Evolutionary conservation across 2,797 vertebrate species (phyloP).

Genomic region (Amazonetta brasiliensis): DNA sequence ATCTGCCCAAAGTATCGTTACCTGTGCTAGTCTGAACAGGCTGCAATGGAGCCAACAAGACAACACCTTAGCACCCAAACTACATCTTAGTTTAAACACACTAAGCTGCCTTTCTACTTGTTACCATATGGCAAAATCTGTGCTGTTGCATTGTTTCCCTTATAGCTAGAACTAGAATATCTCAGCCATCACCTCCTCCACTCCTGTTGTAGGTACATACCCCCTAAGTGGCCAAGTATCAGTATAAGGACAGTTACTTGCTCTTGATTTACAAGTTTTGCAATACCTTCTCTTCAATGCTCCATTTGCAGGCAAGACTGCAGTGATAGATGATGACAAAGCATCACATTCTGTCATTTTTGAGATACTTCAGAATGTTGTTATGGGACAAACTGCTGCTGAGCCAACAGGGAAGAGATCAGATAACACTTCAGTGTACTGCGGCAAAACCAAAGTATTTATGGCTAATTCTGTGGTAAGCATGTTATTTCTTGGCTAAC

Average conservation of each 20-base stretch:
- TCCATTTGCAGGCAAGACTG: slow-evolving; percentile 64
- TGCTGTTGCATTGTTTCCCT: background rate
- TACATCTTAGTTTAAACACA: background rate
- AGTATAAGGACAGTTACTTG: background rate
- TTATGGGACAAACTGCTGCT: slow-evolving; percentile 1
- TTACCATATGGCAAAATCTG: background rate
- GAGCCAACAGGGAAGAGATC: slow-evolving; percentile 29
- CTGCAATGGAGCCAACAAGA: fast-evolving
- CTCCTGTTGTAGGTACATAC: background rate
- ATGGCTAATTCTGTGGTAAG: slow-evolving; percentile 89
- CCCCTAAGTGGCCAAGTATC: background rate
- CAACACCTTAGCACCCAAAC: background rate
- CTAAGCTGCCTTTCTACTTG: background rate
- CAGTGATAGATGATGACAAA: background rate
- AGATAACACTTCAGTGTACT: slow-evolving; percentile 78
- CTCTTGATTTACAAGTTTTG: background rate
- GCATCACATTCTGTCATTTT: slow-evolving; percentile 62
- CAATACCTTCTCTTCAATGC: background rate
- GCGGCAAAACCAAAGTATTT: slow-evolving; percentile 94
- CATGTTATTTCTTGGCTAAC: background rate
- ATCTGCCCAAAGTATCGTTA: background rate
- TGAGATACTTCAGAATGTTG: slow-evolving; percentile 77
- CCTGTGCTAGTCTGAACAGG: background rate
- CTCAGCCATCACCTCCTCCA: background rate
- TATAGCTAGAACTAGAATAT: background rate